A percentile compares a stretch with the other conserved stretches of the same genome.
phyloP scores from a whole-genome alignment of 2,888 invertebrate species.

The Anorthoa munda region DNA sequence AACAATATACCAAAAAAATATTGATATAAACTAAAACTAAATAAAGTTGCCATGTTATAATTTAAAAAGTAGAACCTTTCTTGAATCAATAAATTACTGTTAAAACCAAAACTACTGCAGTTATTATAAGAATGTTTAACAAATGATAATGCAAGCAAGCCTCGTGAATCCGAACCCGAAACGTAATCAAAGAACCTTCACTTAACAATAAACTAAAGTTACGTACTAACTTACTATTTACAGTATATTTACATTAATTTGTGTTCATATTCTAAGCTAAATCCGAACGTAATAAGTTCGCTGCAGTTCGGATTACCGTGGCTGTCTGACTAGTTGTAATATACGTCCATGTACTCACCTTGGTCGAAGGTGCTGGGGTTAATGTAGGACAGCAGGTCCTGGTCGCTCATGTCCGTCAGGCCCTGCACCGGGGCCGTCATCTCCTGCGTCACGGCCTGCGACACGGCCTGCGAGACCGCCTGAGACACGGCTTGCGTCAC shows the following conservation, averaged over 20 bases:
- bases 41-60: constrained; percentile 49
- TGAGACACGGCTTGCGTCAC: constrained; percentile 88
- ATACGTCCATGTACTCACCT: constrained; percentile 90
- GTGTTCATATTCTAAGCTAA: constrained; percentile 33
- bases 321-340: constrained; percentile 69
- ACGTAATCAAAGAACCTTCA: constrained; percentile 35
- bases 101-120: constrained; percentile 69
- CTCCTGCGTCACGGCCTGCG: constrained; percentile 88
- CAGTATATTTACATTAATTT: constrained; percentile 59
- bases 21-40: constrained; percentile 20
- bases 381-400: constrained; percentile 96
- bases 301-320: constrained; percentile 57
- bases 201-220: constrained; percentile 40
- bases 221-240: constrained; percentile 50
- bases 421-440: constrained; percentile 93
- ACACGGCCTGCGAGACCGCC: constrained; percentile 88
- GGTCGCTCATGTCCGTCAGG: constrained; percentile 96
- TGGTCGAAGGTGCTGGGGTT: constrained; percentile 97
- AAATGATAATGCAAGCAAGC: constrained; percentile 67
- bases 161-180: constrained; percentile 63
- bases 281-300: constrained; percentile 48
- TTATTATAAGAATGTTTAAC: constrained; percentile 83
- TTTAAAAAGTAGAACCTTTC: constrained; percentile 23
- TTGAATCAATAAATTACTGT: constrained; percentile 26
- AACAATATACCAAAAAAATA: constrained; percentile 56